Evolutionary conservation across 2,113 vertebrate species (phyloP), one percentile per base, ranked within the genome.

Genomic region (Varanus salvator): DNA sequence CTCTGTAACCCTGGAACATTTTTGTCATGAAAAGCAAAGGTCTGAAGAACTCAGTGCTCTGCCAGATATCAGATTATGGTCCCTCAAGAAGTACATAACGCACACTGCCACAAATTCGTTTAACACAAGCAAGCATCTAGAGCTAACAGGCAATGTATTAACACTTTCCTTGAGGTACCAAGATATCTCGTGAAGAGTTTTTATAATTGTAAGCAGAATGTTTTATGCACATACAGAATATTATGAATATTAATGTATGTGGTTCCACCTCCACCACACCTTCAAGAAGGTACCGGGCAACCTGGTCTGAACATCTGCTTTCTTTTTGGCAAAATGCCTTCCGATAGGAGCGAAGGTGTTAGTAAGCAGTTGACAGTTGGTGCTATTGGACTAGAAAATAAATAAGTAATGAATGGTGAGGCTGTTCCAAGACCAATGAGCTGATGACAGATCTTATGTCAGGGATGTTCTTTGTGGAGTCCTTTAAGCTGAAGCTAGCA

Each of bases 281-380:
- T 6, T 3, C 52, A 60, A 71, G 23, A 3, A 48, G 29, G 14
- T 54, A 9, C 52, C 11, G 17, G 31, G 52, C 71, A 72, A 31
- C 48, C 48, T 31, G 77, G 15, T 54, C 12, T 80, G 44, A 84
- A 50, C 19, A 80, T 80, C 34, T 71, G 11, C 14, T 48, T 77
- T 71, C 66, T 38, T 68, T 71, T 29, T 68, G 57, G 31, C 31
- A 38, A 31, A n/a, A 34, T 34, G 50, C 23, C 48, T 71, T 52
- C 69, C 19, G 14, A 3, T n/a, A 85, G 68, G 34, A 31, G 9
- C 1, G 1, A 17, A 4, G 34, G 31, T 66, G 38, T 9, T 77
- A 38, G 90, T 19, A 86, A 89, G 92, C 91, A 76, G 81, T 93
- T 94, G 94, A 80, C 88, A 76, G 57, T 75, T 92, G 38, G 38